These are phyloP conservation scores for Daboia siamensis DNA, from an alignment of 2,113 vertebrate species.

Conservation along the genomic window DNA sequence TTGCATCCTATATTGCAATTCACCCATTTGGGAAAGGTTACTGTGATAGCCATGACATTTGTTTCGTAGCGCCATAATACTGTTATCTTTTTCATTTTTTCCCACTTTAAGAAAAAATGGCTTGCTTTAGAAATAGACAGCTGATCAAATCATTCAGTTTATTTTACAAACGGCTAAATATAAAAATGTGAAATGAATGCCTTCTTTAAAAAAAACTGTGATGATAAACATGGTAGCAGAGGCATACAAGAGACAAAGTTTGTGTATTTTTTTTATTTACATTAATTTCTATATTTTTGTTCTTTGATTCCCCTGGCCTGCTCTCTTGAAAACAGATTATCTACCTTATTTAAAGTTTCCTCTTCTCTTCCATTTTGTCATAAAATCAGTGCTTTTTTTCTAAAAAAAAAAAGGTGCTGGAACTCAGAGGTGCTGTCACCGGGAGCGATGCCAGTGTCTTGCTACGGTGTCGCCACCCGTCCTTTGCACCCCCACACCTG, in stretches of 20 bases:
- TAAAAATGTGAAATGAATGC: constrained; percentile 13
- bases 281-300: not conserved
- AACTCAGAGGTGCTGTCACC: too few species aligned
- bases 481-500: too few species aligned
- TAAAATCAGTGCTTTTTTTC: not conserved
- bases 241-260: not conserved
- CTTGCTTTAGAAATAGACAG: not conserved
- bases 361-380: not conserved
- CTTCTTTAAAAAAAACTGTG: constrained; percentile 3
- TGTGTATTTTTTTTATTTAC: not conserved
- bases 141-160: not conserved
- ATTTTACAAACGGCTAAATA: constrained; percentile 26
- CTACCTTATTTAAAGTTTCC: not conserved
- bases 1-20: not conserved
- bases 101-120: not conserved
- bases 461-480: too few species aligned
- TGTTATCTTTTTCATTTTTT: not conserved
- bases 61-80: not conserved
- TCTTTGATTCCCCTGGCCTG: not conserved
- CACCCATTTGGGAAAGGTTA: not conserved
- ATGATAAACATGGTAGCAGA: not conserved
- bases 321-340: not conserved
- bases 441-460: too few species aligned
- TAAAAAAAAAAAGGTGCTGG: too few species aligned
- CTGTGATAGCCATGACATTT: not conserved